phyloP scores from a whole-genome alignment of 2,797 vertebrate species.

The Tragelaphus eurycerus region DNA sequence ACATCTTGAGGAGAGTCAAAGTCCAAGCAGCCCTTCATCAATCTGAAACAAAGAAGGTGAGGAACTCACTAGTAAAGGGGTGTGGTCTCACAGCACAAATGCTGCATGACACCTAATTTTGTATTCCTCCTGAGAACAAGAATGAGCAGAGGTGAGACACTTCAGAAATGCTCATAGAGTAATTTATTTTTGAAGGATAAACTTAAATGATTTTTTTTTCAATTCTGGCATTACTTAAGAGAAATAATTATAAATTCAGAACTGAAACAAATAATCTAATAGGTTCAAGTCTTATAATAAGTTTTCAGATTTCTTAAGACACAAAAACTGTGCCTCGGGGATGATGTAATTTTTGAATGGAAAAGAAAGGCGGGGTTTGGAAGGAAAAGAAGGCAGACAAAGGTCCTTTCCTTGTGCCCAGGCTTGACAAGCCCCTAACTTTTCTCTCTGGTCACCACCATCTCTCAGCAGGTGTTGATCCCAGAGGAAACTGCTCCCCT shows the following conservation, averaged over 20 bases:
- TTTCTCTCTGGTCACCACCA: neutral
- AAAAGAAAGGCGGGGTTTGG: neutral
- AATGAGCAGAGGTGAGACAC: neutral
- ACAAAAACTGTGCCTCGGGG: slow-evolving; percentile 2
- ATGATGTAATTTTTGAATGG: slow-evolving; percentile 28
- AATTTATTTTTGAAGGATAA: slow-evolving; percentile 24
- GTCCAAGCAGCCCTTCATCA: slow-evolving; percentile 56
- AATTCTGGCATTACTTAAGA: slow-evolving; percentile 39
- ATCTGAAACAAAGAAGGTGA: slow-evolving; percentile 48
- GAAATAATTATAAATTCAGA: slow-evolving; percentile 49
- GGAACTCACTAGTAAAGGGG: neutral
- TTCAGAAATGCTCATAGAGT: neutral
- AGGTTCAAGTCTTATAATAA: slow-evolving; percentile 31
- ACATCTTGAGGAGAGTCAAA: slow-evolving; percentile 64
- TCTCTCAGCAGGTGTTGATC: neutral
- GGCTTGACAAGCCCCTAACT: neutral
- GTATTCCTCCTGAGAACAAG: neutral
- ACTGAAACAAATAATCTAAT: slow-evolving; percentile 33
- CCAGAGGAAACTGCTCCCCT: neutral
- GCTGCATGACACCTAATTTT: neutral
- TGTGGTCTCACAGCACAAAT: neutral
- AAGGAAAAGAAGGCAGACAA: neutral
- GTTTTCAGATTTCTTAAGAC: slow-evolving; percentile 37
- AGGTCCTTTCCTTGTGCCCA: neutral
- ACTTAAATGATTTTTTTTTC: neutral